These are phyloP conservation scores for Leptopterna dolabrata DNA, from an alignment of 2,888 invertebrate species.

Conservation along the genomic window DNA sequence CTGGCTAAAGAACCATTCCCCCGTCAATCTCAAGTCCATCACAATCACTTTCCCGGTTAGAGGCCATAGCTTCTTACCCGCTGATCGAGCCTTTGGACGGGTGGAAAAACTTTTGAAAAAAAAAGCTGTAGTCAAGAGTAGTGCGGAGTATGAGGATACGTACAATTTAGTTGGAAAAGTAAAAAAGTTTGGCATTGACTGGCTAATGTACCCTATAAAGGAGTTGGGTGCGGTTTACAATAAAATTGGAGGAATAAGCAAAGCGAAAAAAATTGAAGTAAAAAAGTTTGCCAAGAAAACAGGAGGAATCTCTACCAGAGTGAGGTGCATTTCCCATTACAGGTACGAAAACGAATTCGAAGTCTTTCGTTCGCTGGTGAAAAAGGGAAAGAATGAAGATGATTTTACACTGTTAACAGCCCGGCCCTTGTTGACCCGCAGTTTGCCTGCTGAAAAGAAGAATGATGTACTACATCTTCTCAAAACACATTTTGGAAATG, in stretches of 20 bases:
- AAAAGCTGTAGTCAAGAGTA: neutral
- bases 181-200: neutral
- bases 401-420: neutral
- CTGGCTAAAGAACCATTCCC: conserved; percentile 29
- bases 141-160: neutral
- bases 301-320: neutral
- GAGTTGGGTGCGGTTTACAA: neutral
- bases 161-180: conserved; percentile 14
- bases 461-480: conserved; percentile 14
- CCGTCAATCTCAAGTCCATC: neutral
- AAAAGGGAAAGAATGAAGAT: neutral
- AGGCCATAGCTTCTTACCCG: no score
- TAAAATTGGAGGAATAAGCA: neutral
- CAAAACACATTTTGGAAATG: neutral
- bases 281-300: neutral
- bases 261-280: conserved; percentile 10
- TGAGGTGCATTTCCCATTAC: neutral
- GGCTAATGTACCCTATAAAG: conserved; percentile 1
- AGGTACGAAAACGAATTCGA: neutral
- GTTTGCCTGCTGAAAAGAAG: neutral
- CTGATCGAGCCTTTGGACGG: neutral
- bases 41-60: neutral
- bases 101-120: neutral
- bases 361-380: neutral
- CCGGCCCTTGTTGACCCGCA: neutral